Base-by-base conservation (phyloP, 2,113 vertebrate genomes). In the Vanacampus margaritifer region DNA sequence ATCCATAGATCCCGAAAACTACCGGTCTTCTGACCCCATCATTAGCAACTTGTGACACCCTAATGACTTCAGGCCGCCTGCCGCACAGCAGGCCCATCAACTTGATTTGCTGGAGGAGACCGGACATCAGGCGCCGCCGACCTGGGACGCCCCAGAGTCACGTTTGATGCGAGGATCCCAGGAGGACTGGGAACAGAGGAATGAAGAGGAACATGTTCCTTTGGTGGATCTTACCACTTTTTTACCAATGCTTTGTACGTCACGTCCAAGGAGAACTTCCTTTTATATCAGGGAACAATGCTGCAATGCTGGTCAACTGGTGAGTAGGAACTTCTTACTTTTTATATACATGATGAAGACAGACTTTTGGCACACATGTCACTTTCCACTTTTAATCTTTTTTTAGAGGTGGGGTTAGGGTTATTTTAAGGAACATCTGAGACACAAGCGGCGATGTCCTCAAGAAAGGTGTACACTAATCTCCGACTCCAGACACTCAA, bases 241-340 rank as follows among this genome's bases (percentile, higher is more conserved):
- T 83, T 32, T 78, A 53, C 58, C 84, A 93, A 26, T 90, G 88
- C 81, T 84, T 76, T 66, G 41, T 86, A 64, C 87, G 84, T 87
- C 86, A 89, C 66, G 93, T 90, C 0, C 87, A 56, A 17, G 95
- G 92, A 36, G 95, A 97, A 83, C 88, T 98, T 69, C 96, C 95
- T 0, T 94, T 99, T 79, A 93, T 97, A 37, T 75, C 92, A 0
- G 94, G 95, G 71, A 98, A 99, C 75, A 94, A 95, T 0, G 96
- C 97, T 0, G 94, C 93, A 72, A 94, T 98, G 92, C 86, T 91
- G 87, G 95, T 98, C 76, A 95, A 97, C 92, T 98, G 95, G 96
- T 98, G 90, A 97, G 96, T 90, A 41, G 6, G 53, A 13, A 0
- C 12, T 50, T 48, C 46, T 48, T 46, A 12, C 3, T 14, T 51